Evolutionary conservation across 2,888 invertebrate genomes (phyloP).

Genomic region (Dolichomitus sp.): DNA sequence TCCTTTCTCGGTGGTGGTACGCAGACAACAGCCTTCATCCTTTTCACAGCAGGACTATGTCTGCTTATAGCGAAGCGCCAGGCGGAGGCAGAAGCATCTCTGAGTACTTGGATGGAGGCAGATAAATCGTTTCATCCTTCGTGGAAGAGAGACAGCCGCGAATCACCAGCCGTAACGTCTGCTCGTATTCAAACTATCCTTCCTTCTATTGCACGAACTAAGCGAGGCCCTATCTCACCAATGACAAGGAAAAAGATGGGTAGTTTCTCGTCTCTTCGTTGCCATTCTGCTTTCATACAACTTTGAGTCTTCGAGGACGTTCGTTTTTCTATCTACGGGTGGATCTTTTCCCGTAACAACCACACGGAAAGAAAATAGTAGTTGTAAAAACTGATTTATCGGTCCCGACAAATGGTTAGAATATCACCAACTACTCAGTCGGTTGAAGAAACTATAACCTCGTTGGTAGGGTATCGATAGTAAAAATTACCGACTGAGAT

Average conservation of each 20-base stretch:
- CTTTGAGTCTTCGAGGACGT: constrained; percentile 31
- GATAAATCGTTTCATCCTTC: constrained; percentile 74
- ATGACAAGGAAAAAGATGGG: constrained; percentile 54
- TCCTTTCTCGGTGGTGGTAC: constrained; percentile 38
- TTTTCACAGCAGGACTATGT: constrained; percentile 48
- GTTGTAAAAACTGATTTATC: too few relatives aligned
- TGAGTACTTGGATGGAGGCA: constrained; percentile 57
- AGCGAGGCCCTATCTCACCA: constrained; percentile 53
- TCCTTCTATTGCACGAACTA: constrained; percentile 66
- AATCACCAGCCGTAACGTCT: constrained; percentile 73
- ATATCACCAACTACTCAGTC: too few relatives aligned
- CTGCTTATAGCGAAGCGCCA: constrained; percentile 26
- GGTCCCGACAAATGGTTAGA: too few relatives aligned
- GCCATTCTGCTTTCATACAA: constrained; percentile 13
- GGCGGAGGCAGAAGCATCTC: constrained; percentile 20
- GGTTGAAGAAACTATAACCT: too few relatives aligned
- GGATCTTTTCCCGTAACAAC: constrained; percentile 28
- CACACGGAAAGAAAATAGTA: too few relatives aligned
- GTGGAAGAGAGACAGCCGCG: constrained; percentile 33
- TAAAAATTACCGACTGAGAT: too few relatives aligned
- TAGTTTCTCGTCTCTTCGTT: constrained; percentile 26
- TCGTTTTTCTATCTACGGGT: constrained; percentile 15
- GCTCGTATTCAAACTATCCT: constrained; percentile 75
- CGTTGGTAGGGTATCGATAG: too few relatives aligned
- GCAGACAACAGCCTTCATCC: constrained; percentile 36